Conservation (phyloP, 2,797 vertebrate genomes). For the Artibeus jamaicensis region DNA sequence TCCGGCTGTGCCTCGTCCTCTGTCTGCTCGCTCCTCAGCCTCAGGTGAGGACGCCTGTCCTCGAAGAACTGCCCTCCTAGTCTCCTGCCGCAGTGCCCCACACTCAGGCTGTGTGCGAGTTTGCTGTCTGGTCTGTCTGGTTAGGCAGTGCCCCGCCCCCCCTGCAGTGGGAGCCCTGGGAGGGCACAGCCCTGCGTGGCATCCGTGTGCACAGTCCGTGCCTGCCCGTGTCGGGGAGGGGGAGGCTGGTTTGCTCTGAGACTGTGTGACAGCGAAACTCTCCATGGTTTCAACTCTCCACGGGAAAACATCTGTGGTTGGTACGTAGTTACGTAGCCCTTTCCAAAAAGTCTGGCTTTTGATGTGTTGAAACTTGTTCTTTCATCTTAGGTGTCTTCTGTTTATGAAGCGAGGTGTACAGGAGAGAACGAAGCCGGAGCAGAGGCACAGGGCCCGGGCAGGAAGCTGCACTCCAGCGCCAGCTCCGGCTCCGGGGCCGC, state of each 20-base stretch:
- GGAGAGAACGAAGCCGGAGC: conserved; percentile 84
- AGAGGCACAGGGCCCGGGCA: conserved; percentile 83
- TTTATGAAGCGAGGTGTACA: conserved; percentile 91
- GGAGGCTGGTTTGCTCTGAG: background rate
- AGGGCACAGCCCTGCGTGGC: fast-evolving
- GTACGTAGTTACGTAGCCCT: background rate
- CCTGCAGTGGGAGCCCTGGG: background rate
- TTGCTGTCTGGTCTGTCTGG: fast-evolving
- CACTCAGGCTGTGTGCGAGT: background rate
- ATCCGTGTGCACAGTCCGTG: background rate
- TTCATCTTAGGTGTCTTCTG: conserved; percentile 93
- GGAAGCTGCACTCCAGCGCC: conserved; percentile 86
- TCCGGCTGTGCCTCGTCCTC: background rate
- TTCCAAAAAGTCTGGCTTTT: background rate
- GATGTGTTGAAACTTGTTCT: conserved; percentile 65
- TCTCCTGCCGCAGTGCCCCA: fast-evolving
- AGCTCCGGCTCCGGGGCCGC: conserved; percentile 88
- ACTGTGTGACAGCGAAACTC: no score
- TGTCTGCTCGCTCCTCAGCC: background rate
- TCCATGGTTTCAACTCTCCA: background rate
- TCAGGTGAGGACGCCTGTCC: background rate
- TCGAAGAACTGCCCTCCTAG: background rate
- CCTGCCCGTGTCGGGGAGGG: background rate
- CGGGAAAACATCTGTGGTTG: background rate
- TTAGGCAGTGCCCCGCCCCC: background rate